Base-by-base conservation (phyloP, 2,113 vertebrate genomes). In the Amazona guildingii region DNA sequence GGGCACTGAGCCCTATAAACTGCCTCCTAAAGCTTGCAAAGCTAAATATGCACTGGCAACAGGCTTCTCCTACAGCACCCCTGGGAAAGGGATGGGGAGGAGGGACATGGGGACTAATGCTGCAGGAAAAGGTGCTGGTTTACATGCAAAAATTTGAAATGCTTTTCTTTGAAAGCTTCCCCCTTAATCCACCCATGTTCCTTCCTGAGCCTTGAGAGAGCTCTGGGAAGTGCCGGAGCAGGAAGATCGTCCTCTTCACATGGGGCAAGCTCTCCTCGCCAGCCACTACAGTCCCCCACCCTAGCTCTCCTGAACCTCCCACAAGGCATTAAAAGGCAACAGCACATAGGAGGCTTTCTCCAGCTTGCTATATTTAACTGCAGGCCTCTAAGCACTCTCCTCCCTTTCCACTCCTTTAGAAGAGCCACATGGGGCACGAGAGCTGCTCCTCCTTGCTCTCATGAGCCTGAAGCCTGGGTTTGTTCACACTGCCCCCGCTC, bases 321-420 rank as follows among this genome's bases (percentile, higher is more conserved):
- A 92, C 62, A 46, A 68, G 25, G 69, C 51, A 85, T 44, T 61
- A 52, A 82, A 95, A 87, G 86, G 74, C 43, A 94, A 61, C 51
- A 74, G 70, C 82, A 90, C 51, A 64, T 57, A 97, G 86, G 28
- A 88, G 43, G 68, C 35, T 95, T 49, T 84, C 92, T 89, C 48
- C 49, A 78, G 51, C 29, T 72, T 83, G 35, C 86, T 96, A 39
- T 86, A 84, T 82, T 84, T 82, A 95, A 84, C 89, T 76, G 62
- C 69, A 91, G 68, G 46, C 33, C n/a, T 94, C 62, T 29, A 74
- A 78, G 61, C 27, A 48, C 17, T 37, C 35, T 85, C 49, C 64
- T 85, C 39, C 68, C 61, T 75, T 93, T 78, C 68, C 48, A 61
- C 12, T 61, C 48, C 52, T 48, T 51, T 82, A 31, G 35, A 90